Conservation (phyloP, 2,888 invertebrate genomes). For the Agrotis segetum region DNA sequence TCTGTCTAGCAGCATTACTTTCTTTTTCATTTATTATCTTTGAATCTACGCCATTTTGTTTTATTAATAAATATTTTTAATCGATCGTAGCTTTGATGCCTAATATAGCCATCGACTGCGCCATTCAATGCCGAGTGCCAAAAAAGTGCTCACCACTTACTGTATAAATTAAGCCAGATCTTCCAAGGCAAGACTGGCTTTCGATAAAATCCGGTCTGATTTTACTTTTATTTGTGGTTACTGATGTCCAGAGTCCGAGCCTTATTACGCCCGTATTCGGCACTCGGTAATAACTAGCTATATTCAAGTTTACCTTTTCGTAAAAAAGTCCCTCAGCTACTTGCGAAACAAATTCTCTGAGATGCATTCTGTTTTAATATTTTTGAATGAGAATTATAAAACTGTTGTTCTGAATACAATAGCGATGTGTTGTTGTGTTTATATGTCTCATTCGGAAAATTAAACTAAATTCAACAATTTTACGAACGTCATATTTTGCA, state of each 20-base stretch:
- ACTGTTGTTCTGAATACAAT: conserved; percentile 16
- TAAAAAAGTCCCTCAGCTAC: conserved; percentile 16
- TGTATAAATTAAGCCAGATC: conserved; percentile 76
- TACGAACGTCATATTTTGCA: neutral
- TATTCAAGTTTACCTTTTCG: conserved; percentile 23
- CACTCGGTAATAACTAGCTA: conserved; percentile 40
- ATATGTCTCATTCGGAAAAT: conserved; percentile 9
- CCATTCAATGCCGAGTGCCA: conserved; percentile 79
- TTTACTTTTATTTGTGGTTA: conserved; percentile 73
- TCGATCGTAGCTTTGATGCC: conserved; percentile 69
- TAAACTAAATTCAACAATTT: conserved; percentile 27
- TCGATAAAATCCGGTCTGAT: conserved; percentile 79
- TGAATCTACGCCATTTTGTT: conserved; percentile 20
- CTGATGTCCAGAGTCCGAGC: conserved; percentile 66
- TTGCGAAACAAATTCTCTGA: conserved; percentile 35
- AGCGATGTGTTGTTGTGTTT: conserved; percentile 4
- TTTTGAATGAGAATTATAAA: conserved; percentile 20
- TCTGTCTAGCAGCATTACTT: neutral
- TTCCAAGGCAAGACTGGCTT: conserved; percentile 76
- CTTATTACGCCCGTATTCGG: conserved; percentile 63
- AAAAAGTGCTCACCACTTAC: conserved; percentile 74
- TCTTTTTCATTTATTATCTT: neutral
- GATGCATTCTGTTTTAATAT: conserved; percentile 25
- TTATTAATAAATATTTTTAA: conserved; percentile 64
- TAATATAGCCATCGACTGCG: conserved; percentile 74